Base-by-base conservation (phyloP, 1,140 invertebrate genomes). In the Saccostrea glomerata region DNA sequence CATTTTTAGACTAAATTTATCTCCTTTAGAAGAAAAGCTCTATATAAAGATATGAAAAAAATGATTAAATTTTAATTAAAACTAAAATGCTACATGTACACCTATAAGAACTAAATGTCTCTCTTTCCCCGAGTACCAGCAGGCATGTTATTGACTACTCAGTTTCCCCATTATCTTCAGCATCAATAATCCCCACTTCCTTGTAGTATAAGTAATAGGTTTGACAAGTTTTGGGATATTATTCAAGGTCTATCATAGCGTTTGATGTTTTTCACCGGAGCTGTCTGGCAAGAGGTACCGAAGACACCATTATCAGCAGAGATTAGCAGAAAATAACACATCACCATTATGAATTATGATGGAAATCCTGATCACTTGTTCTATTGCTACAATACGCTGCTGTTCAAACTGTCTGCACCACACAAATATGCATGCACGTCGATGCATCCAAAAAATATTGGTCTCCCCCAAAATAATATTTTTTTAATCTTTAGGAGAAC, bases 151-250 rank as follows among this genome's bases (percentile, higher is more conserved):
- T 77, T 30, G 70, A 77, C 70, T 77, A 30, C n/a, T 6, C 70
- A 73, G 70, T 73, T 36, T 3, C 23, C 70, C 70, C 70, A 36
- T 77, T 77, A 77, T 77, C 70, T 77, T 77, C 70, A 77, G 70
- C 70, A 77, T 77, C 70, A 77, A 77, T 77, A 77, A 77, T 77
- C 70, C 23, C 70, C 70, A 77, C 70, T 77, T 77, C 70, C 70
- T 77, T 77, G 70, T 77, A 77, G 25, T 30, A 17, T 11, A 25
- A 77, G 25, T 77, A 77, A 77, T 77, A 77, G 70, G 70, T 77
- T 77, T 77, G 70, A 77, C 70, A 77, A 77, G 70, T 77, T 77
- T 77, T 77, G 70, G 70, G 70, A 77, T 77, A 77, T 77, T 77
- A 77, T 77, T 77, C 70, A 77, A 77, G 70, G 70, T 36, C 70